Base-by-base conservation (phyloP, 2,113 vertebrate species). In the Ceyx melanurus region DNA sequence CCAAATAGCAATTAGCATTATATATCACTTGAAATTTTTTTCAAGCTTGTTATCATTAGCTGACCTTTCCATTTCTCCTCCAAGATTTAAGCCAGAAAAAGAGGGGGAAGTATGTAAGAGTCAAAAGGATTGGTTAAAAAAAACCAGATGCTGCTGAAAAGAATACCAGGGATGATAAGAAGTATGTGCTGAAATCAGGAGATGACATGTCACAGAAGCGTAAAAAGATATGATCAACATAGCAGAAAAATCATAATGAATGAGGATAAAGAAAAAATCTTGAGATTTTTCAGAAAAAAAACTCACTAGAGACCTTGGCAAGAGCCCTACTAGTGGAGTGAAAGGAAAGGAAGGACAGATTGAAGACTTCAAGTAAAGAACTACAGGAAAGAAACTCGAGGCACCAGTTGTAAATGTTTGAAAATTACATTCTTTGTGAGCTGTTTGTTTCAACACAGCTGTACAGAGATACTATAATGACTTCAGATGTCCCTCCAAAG, bases 371-470 rank as follows among this genome's bases (percentile, higher is more conserved):
- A 95, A 78, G 56, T 76, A 71, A 82, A 94, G 92, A 90, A 86
- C 86, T 88, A 71, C 92, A 95, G 93, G 94, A 95, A 93, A 95
- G 76, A 76, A 95, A 93, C 90, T 95, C 86, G 70, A 95, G 77
- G 92, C 93, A 92, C 94, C 76, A 65, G 83, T 93, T 93, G 80
- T 95, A 92, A 95, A 94, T 95, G 94, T 96, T 96, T 96, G 92
- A 95, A 94, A 96, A 91, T 85, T 89, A 82, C 94, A 94, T 96
- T 96, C 88, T 94, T 96, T 92, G 86, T 90, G 90, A 96, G 83
- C 82, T 95, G 94, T 94, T 96, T 96, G 94, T 88, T 96, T 92
- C 94, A 95, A 90, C 93, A 84, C 93, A 96, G 96, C 96, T 95
- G 94, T 88, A 95, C 86, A 75, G 92, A 95, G 91, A 92, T 68